Conservation (phyloP, 2,797 vertebrate genomes). For the Psittacula derbiana region DNA sequence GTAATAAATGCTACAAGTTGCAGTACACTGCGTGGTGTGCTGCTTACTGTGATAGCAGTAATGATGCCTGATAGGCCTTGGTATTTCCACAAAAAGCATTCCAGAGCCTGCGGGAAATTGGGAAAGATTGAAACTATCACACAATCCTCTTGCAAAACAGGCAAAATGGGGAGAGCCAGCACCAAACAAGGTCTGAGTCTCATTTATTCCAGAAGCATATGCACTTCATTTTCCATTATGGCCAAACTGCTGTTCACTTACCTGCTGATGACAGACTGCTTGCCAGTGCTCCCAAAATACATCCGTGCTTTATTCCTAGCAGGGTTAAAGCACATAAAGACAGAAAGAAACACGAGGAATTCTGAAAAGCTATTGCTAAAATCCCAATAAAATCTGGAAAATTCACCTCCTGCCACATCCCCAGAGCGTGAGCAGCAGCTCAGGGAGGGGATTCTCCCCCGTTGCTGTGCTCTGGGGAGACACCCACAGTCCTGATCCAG, state of each 20-base stretch:
- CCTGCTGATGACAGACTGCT: not conserved
- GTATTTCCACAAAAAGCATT: slow-evolving; percentile 16
- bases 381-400: not conserved
- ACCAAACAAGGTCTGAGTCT: not conserved
- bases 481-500: not conserved
- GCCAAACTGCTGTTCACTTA: not conserved
- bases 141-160: not conserved
- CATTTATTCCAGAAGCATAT: not conserved
- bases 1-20: not conserved
- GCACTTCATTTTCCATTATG: not conserved
- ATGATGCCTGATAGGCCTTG: not conserved
- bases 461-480: not conserved
- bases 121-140: not conserved
- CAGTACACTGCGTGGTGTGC: not conserved
- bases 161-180: not conserved
- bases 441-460: not conserved
- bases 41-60: not conserved
- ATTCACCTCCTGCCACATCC: not conserved
- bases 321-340: not conserved
- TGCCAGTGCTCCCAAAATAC: not conserved
- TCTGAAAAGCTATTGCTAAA: not conserved
- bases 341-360: not conserved
- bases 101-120: not conserved
- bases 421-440: not conserved
- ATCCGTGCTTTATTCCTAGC: not conserved